Conservation (phyloP, 2,113 vertebrate species). For the Microcebus tavaratra region DNA sequence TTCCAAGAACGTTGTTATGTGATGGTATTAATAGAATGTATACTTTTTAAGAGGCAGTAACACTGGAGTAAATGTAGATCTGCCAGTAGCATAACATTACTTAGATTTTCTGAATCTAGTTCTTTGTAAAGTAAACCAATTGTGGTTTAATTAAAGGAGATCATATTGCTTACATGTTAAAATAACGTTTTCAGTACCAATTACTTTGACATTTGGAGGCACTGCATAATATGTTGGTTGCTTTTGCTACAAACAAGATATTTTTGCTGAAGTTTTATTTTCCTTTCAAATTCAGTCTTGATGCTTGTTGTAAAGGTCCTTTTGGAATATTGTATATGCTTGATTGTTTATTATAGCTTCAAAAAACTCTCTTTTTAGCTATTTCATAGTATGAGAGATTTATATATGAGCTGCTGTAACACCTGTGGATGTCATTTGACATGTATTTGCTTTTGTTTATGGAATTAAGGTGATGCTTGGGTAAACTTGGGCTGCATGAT, state of each 20-base stretch:
- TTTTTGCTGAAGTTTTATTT: constrained; percentile 39
- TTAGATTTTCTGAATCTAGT: constrained; percentile 26
- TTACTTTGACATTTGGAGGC: not conserved
- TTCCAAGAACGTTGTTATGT: not conserved
- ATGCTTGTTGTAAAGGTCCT: not conserved
- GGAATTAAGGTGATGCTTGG: not conserved
- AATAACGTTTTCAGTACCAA: not conserved
- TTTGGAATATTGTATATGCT: not conserved
- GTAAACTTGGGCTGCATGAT: not conserved
- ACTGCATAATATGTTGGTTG: not conserved
- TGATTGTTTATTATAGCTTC: not conserved
- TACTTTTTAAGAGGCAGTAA: not conserved
- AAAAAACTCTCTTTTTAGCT: not conserved
- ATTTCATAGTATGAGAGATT: not conserved
- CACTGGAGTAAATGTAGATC: not conserved
- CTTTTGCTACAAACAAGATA: not conserved
- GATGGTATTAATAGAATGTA: not conserved
- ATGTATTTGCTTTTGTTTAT: constrained; percentile 36
- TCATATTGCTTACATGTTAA: not conserved
- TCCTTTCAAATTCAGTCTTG: constrained; percentile 5
- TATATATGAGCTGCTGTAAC: not conserved
- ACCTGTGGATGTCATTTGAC: constrained; percentile 1
- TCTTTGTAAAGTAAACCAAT: not conserved
- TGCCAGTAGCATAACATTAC: not conserved
- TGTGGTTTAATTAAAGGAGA: not conserved